Evolutionary conservation across 2,113 vertebrate genomes (phyloP).

Genomic region (Eubucco bourcierii): DNA sequence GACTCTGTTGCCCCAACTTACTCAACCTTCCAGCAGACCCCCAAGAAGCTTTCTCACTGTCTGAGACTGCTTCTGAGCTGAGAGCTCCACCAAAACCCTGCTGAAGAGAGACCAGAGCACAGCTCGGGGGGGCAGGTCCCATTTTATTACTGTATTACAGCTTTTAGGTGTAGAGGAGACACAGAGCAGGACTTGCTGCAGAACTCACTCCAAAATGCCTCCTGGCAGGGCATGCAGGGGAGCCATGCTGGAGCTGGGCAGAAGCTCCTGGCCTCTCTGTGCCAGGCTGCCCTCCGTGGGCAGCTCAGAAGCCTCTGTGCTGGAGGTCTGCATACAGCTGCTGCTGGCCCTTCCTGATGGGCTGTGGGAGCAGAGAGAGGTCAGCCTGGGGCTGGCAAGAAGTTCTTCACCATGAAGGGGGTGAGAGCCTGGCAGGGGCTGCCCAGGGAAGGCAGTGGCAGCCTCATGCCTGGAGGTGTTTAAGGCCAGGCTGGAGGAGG

Average conservation of each 20-base stretch:
- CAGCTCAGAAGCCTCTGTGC: slow-evolving; percentile 59
- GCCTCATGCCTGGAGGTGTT: too few species aligned
- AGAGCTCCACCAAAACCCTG: not conserved
- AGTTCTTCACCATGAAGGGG: too few species aligned
- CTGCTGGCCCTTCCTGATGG: slow-evolving; percentile 77
- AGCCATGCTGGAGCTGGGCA: not conserved
- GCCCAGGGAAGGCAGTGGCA: too few species aligned
- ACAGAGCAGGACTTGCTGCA: not conserved
- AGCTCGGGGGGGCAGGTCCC: not conserved
- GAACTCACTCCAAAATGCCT: not conserved
- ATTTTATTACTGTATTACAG: not conserved
- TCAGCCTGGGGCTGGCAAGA: not conserved
- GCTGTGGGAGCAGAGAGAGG: slow-evolving; percentile 53
- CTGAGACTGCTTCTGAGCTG: not conserved
- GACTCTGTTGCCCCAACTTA: too few species aligned
- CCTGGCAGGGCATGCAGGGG: not conserved
- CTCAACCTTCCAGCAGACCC: too few species aligned
- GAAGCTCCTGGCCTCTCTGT: not conserved
- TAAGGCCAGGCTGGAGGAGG: too few species aligned
- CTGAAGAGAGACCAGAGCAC: not conserved
- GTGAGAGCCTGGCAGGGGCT: too few species aligned
- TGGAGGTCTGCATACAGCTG: slow-evolving; percentile 76
- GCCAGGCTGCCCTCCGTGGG: rapidly evolving
- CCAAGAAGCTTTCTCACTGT: not conserved
- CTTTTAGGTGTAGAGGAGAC: not conserved